Evolutionary conservation across 2,113 vertebrate species (phyloP), one percentile per base, ranked within the genome.

Genomic region (Sapajus apella): DNA sequence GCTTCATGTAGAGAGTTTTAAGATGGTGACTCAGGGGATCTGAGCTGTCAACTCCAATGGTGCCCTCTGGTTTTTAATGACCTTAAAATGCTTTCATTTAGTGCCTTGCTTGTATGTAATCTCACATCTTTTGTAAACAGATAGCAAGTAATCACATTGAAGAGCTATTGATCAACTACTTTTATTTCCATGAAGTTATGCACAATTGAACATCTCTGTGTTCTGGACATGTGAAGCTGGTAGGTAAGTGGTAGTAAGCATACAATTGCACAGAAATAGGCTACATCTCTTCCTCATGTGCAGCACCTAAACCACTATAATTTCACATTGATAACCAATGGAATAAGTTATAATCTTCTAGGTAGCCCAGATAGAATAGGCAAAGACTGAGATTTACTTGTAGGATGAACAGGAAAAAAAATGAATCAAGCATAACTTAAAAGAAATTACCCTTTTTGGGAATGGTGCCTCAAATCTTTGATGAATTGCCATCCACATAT

Each of bases 231-330:
- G 0, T 99, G 99, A 0, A 99, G 98, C 32, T 99, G 27, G 61
- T 14, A 64, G 61, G 98, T 8, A 99, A 99, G 95, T 99, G 99
- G 99, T 99, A 99, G 99, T 99, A 99, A 0, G 99, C 99, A 73
- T 99, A 99, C 98, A 99, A 99, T 97, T 99, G 99, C 97, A 99
- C 98, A 0, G 99, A 99, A 97, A 99, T 99, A 99, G 99, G 99
- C 5, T 99, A 99, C 90, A 99, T 99, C 93, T 99, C 99, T 0
- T 99, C 99, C 7, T 99, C 99, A 8, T 99, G 99, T 0, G 99
- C 97, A 99, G 77, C 99, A 99, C 16, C 97, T 99, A 18, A 99
- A 97, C 91, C 98, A 97, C 94, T 98, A 98, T 89, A 98, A 99
- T 87, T 99, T 99, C 2, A 99, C 98, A 18, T 98, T 99, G 82